These are phyloP conservation scores for Pitangus sulphuratus DNA, from an alignment of 2,797 vertebrate species.

Conservation along the genomic window DNA sequence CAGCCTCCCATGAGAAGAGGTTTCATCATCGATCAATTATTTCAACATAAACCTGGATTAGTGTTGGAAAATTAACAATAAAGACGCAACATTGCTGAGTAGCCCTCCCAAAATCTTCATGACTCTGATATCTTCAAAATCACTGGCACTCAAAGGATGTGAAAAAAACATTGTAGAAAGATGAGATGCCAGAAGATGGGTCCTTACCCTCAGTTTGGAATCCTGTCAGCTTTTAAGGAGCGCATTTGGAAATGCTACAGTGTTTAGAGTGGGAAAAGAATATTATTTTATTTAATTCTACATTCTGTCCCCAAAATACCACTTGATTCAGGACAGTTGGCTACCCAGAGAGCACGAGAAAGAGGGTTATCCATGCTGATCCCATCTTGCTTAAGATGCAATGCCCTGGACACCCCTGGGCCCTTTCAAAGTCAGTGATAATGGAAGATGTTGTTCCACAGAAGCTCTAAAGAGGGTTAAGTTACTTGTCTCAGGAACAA, in stretches of 20 bases:
- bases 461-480: background rate
- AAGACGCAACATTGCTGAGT: background rate
- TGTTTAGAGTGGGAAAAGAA: background rate
- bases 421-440: background rate
- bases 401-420: background rate
- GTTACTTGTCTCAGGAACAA: background rate
- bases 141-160: background rate
- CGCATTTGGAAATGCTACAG: background rate
- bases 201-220: background rate
- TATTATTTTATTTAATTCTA: background rate
- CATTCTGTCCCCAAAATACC: background rate
- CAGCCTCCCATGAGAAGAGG: constrained; percentile 7
- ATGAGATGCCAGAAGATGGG: background rate
- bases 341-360: background rate
- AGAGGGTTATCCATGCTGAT: background rate
- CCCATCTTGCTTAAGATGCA: background rate
- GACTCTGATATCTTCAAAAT: background rate
- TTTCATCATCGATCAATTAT: constrained; percentile 6
- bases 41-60: constrained; percentile 19
- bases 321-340: background rate
- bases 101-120: background rate
- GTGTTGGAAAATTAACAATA: background rate
- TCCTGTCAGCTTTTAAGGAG: background rate
- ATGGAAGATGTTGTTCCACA: background rate
- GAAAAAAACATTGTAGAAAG: background rate